Conservation (phyloP, 2,797 vertebrate species). For the Leptatherina wallacei region DNA sequence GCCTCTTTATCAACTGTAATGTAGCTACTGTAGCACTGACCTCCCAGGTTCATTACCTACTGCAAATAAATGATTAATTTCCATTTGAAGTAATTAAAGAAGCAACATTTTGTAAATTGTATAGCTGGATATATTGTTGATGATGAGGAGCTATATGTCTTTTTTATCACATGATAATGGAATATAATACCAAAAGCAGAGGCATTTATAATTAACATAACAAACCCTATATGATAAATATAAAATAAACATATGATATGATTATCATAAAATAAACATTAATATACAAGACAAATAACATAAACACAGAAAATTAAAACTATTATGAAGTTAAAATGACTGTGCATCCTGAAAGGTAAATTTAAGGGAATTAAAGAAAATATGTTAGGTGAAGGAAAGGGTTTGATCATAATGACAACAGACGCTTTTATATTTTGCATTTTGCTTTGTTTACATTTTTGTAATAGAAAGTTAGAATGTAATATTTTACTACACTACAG, state of each 20-base stretch:
- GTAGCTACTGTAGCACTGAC: slow-evolving; percentile 20
- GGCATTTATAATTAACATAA: not conserved
- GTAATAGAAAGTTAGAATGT: not conserved
- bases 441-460: not conserved
- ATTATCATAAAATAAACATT: not conserved
- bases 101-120: not conserved
- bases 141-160: not conserved
- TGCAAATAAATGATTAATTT: slow-evolving; percentile 23
- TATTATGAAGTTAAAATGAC: not conserved
- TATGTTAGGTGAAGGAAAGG: not conserved
- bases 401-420: not conserved
- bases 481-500: not conserved
- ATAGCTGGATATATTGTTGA: slow-evolving; percentile 1
- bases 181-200: not conserved
- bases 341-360: not conserved
- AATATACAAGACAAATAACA: not conserved
- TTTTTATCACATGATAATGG: not conserved
- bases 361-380: not conserved
- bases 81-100: not conserved
- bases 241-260: not conserved
- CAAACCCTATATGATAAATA: not conserved
- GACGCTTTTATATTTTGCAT: not conserved
- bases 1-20: slow-evolving; percentile 32
- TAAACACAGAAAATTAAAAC: not conserved
- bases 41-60: slow-evolving; percentile 19